phyloP scores from a whole-genome alignment of 2,888 invertebrate species.

The Platerodrilus igneus region DNA sequence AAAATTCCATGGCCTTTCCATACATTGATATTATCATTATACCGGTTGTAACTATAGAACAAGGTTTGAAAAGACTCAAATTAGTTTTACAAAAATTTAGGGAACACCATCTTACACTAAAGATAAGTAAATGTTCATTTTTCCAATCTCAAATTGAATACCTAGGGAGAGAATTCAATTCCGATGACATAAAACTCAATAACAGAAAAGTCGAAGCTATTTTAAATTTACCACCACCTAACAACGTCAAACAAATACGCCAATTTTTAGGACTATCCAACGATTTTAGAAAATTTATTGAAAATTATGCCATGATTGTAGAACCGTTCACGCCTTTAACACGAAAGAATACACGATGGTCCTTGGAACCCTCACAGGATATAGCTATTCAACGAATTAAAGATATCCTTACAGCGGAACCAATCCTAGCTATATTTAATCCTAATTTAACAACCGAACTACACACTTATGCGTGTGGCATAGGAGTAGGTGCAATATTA shows the following conservation, averaged over 20 bases:
- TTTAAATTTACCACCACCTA: neutral
- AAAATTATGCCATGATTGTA: slow-evolving; percentile 26
- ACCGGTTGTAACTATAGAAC: slow-evolving; percentile 18
- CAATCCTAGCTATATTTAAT: slow-evolving; percentile 29
- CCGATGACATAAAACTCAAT: slow-evolving; percentile 14
- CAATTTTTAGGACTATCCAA: slow-evolving; percentile 29
- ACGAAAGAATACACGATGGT: slow-evolving; percentile 23
- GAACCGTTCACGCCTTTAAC: slow-evolving; percentile 27
- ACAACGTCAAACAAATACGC: slow-evolving; percentile 5
- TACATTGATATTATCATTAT: slow-evolving; percentile 30
- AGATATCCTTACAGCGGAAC: slow-evolving; percentile 17
- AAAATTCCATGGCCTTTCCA: slow-evolving; percentile 12
- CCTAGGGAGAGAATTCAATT: slow-evolving; percentile 23
- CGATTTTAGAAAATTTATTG: slow-evolving; percentile 33
- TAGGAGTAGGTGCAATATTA: slow-evolving; percentile 28
- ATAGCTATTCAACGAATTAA: slow-evolving; percentile 26
- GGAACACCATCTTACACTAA: slow-evolving; percentile 19
- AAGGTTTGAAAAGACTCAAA: slow-evolving; percentile 22
- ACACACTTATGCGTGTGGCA: slow-evolving; percentile 27
- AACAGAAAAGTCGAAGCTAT: slow-evolving; percentile 19
- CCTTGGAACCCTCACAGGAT: slow-evolving; percentile 22
- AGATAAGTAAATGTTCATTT: slow-evolving; percentile 24
- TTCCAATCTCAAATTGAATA: slow-evolving; percentile 21
- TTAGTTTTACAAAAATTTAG: slow-evolving; percentile 14
- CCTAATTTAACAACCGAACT: slow-evolving; percentile 24